phyloP scores from a whole-genome alignment of 2,113 vertebrate species.

The Stigmatopora argus region DNA sequence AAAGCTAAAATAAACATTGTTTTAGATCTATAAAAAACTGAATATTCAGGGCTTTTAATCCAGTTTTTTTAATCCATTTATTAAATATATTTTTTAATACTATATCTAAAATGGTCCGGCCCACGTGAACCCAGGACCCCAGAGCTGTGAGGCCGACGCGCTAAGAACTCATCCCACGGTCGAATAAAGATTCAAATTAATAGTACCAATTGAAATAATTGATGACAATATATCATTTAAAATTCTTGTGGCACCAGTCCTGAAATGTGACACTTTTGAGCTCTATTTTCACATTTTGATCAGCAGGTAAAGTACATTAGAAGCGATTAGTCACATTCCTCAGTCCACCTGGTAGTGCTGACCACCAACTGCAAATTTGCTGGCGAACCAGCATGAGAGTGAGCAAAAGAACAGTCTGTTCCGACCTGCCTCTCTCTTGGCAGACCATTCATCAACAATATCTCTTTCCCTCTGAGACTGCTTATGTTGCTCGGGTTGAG shows the following conservation, averaged over 20 bases:
- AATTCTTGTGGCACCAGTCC: background rate
- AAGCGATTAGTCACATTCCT: conserved; percentile 22
- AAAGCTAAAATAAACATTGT: too few relatives aligned
- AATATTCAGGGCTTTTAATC: too few relatives aligned
- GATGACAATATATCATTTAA: background rate
- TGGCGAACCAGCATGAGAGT: conserved; percentile 22
- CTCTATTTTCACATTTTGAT: conserved; percentile 14
- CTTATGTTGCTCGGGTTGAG: conserved; percentile 2
- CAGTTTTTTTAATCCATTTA: too few relatives aligned
- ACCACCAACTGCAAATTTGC: conserved; percentile 36
- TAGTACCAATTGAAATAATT: too few relatives aligned
- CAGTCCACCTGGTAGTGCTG: conserved; percentile 39
- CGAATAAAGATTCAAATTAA: too few relatives aligned
- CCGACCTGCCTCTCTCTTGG: conserved; percentile 42
- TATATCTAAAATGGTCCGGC: too few relatives aligned
- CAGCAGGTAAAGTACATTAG: conserved; percentile 35
- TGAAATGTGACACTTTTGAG: background rate
- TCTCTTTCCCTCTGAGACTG: conserved; percentile 18
- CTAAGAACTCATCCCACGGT: too few relatives aligned
- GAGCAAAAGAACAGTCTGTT: conserved; percentile 52
- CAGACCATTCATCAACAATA: conserved; percentile 44
- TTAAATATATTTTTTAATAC: too few relatives aligned
- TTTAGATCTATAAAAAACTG: too few relatives aligned
- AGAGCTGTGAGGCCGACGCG: too few relatives aligned
- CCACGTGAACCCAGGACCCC: too few relatives aligned